These are phyloP conservation scores for Nasonia longicornis DNA, from an alignment of 1,140 invertebrate species.

Conservation along the genomic window DNA sequence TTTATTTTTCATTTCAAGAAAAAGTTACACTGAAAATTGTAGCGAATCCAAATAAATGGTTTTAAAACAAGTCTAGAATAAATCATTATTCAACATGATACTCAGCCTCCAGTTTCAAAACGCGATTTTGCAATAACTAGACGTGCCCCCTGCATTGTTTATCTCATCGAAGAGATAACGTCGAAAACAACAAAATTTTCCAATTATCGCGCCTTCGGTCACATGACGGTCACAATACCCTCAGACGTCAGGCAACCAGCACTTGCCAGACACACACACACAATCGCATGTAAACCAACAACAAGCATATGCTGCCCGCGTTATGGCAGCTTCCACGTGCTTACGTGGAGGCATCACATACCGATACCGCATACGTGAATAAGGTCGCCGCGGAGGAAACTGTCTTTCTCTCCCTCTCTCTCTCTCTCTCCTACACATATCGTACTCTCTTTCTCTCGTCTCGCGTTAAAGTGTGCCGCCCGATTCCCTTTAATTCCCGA, in stretches of 20 bases:
- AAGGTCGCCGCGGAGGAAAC: not conserved
- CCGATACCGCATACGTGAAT: not conserved
- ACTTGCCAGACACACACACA: not conserved
- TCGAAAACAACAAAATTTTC: not conserved
- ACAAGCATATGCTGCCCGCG: not conserved
- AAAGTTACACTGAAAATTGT: not conserved
- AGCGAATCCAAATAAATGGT: not conserved
- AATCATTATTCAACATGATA: not conserved
- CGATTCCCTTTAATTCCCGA: not conserved
- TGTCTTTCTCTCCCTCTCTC: not conserved
- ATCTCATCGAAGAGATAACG: too few species aligned
- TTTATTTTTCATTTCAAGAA: slow-evolving; percentile 28
- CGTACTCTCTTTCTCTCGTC: not conserved
- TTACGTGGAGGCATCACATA: slow-evolving; percentile 48
- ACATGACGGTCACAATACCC: not conserved
- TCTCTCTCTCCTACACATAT: not conserved
- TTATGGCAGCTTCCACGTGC: slow-evolving; percentile 36
- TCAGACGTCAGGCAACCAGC: not conserved
- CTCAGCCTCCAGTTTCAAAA: not conserved
- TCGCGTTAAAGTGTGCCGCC: not conserved
- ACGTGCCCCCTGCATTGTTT: too few species aligned
- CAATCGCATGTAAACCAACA: too few species aligned
- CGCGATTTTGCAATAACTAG: not conserved
- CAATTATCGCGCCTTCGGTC: not conserved
- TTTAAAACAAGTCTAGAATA: not conserved